Base-by-base conservation (phyloP, 2,888 invertebrate species). In the Hoplodrina ambigua region DNA sequence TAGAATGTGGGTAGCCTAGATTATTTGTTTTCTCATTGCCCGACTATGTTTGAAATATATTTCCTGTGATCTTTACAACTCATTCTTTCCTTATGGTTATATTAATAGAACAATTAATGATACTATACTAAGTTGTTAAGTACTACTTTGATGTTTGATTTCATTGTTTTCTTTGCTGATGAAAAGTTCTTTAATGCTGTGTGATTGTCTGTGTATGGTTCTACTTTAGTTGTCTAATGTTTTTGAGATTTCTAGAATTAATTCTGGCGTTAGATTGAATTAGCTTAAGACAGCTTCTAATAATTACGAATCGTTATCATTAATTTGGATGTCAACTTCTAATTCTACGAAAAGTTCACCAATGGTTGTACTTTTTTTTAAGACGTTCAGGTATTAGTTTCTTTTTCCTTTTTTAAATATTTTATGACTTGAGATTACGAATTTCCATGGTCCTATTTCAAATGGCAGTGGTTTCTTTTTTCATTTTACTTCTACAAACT, bases 1-100 rank as follows among this genome's bases (percentile, higher is more conserved):
- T 62, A 64, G 74, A 75, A 83, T 74, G 86, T 82, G 77, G 73
- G 72, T 59, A 54, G 86, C 61, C 80, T 66, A 62, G 79, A 78
- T 66, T 78, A 82, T 80, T 81, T 82, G 79, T 80, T 80, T 81
- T 82, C 75, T 82, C 75, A 72, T 69, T 78, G 66, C 41, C 44
- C 73, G 67, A 64, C 78, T 69, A 67, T 82, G 84, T 85, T 88
- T 85, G 81, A 87, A 88, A 88, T 89, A 87, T 74, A 87, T 85
- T 88, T 90, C 88, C 84, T 86, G 87, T 84, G 85, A 88, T 85
- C 76, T 81, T 82, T 74, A 80, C 65, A 70, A 80, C 70, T 69
- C 81, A 86, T 85, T 86, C 84, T 85, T 81, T 72, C 72, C 83
- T 78, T 55, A 60, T 69, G 49, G 61, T 66, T 56, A 68, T 80